Base-by-base conservation (phyloP, 2,888 invertebrate genomes). In the Trichopria drosophilae region DNA sequence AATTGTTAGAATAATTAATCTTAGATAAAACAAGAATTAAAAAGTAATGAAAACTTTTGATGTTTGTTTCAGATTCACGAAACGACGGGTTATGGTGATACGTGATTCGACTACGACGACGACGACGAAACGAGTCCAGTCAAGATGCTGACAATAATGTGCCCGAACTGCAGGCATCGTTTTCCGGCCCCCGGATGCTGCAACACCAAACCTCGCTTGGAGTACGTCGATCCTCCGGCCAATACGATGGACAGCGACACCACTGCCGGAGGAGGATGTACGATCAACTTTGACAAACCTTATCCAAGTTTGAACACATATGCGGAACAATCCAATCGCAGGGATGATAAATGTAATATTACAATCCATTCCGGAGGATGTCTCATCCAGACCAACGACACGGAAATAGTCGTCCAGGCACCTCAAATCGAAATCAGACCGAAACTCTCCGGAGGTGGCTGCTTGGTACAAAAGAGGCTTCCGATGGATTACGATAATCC, bases 141-240 rank as follows among this genome's bases (percentile, higher is more conserved):
- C 53, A 65, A 51, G 53, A 73, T 73, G 73, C 60, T 73, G 82
- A 82, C 77, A 80, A 82, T 80, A 72, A 78, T 78, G 76, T 86
- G 86, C 73, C 86, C 86, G 55, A 84, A 84, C 77, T 87, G 86
- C 79, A 80, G 82, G 72, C 84, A 85, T 79, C 82, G 84, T 59
- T 82, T 82, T 71, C 73, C 55, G 73, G 76, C 69, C 16, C 59
- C 65, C 5, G 70, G 69, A 28, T 73, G 71, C 57, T 73, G 71
- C 49, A 63, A 59, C 55, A 61, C 63, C 9, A 37, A 55, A 16
- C 53, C 44, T 37, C 29, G 36, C 12, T 16, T 24, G 18, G 28
- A 37, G 28, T 24, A 49, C 45, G 23, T 20, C 35, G 22, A 22
- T 24, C 22, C 32, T 20, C 28, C 31, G 36, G 9, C 40, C n/a